Evolutionary conservation across 2,113 vertebrate genomes (phyloP), one percentile per base, ranked within the genome.

Genomic region (Sturnira hondurensis): DNA sequence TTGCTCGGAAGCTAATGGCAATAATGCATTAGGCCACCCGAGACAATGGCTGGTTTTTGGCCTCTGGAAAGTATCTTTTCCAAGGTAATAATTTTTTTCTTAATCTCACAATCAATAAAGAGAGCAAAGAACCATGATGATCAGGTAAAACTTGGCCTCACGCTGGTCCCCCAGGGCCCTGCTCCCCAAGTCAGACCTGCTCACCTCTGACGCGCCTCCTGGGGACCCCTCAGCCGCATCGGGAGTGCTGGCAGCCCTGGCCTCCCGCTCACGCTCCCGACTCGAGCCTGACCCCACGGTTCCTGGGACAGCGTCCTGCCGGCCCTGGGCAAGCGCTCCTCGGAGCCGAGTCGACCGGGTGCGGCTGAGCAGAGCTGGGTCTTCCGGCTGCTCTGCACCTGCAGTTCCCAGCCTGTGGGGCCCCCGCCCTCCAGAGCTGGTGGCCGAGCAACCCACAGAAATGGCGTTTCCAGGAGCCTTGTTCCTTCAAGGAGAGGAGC

Each of bases 11-110:
- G 36, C 74, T 33, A 91, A n/a, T 0, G 0, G 82, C 94, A 96
- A 77, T 56, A 70, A 86, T 33, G 76, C 82, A 91, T 12, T 7
- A 90, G 88, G 77, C 50, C 87, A 68, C 80, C 85, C 74, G 45
- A 93, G 85, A 78, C 88, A 56, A 68, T 26, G 24, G 83, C 97
- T 82, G 86, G 94, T 89, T 92, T 91, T 95, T 54, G 65, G 95
- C 78, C 65, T 96, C 86, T 36, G 31, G 26, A 73, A 73, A 86
- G 52, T 24, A 26, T 36, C 82, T 52, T 71, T 68, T 33, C 54
- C 68, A 61, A 80, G 74, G 61, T 1, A 26, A 36, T 9, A 12
- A 24, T 20, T 33, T 74, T 47, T 50, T 67, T 85, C 38, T 85
- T 45, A 16, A 61, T n/a, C 83, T 95, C 83, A 50, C 41, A 31